Evolutionary conservation across 2,113 vertebrate species (phyloP).

Genomic region (Nothobranchius furzeri): DNA sequence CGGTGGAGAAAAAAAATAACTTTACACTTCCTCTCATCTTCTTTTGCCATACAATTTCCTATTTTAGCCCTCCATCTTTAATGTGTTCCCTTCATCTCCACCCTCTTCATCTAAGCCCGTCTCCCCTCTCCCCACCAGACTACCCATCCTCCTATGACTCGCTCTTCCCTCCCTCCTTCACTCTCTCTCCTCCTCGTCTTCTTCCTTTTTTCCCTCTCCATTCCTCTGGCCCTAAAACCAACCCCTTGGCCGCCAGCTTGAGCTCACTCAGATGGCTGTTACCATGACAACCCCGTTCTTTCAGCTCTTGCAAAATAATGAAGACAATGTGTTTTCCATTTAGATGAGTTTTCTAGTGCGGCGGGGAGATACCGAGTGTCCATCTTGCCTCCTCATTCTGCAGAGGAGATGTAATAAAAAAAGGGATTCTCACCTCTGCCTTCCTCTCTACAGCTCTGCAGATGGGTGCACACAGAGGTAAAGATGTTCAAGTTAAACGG

Average conservation of each 20-base stretch:
- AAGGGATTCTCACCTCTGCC: slow-evolving; percentile 67
- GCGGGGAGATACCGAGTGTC: slow-evolving; percentile 86
- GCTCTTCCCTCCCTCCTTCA: slow-evolving; percentile 12
- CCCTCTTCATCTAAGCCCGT: slow-evolving; percentile 50
- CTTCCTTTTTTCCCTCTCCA: slow-evolving; percentile 56
- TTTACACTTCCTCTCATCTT: slow-evolving; percentile 31
- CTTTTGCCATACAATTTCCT: slow-evolving; percentile 47
- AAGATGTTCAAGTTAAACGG: slow-evolving; percentile 59
- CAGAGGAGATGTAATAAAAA: slow-evolving; percentile 81
- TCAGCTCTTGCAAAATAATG: slow-evolving; percentile 98
- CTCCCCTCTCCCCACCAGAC: slow-evolving; percentile 31
- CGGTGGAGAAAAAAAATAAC: slow-evolving; percentile 35
- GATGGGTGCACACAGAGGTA: slow-evolving; percentile 52
- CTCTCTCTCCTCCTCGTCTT: slow-evolving; percentile 10
- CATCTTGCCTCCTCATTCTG: slow-evolving; percentile 86
- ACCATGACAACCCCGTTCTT: slow-evolving; percentile 98
- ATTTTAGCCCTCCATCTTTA: slow-evolving; percentile 48
- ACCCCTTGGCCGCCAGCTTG: slow-evolving; percentile 76
- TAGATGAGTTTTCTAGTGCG: slow-evolving; percentile 95
- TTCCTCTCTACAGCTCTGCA: slow-evolving; percentile 40
- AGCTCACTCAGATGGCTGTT: slow-evolving; percentile 95
- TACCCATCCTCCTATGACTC: slow-evolving; percentile 32
- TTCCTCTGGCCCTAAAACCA: slow-evolving; percentile 85
- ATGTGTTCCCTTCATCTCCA: slow-evolving; percentile 63
- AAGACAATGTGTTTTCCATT: slow-evolving; percentile 99